Base-by-base conservation (phyloP, 2,888 invertebrate genomes). In the Cistogaster globosa region DNA sequence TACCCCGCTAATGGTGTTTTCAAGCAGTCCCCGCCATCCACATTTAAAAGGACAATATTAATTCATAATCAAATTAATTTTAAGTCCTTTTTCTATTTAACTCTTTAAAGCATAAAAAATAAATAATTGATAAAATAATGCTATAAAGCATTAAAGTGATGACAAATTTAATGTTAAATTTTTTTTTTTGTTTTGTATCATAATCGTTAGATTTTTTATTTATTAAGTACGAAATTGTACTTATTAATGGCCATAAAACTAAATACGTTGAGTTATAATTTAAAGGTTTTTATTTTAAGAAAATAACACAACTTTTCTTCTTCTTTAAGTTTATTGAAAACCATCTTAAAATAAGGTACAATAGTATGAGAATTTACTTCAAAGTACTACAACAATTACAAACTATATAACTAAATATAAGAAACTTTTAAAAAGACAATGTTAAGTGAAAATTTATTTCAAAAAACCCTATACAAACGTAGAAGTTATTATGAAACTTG, bases 1-100 rank as follows among this genome's bases (percentile, higher is more conserved):
- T 67, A 62, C 60, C 18, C 62, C 32, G 58, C 85, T 45, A 81
- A 65, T 75, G 75, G 78, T 1, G 55, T 62, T 63, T 85, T 71
- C 8, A 85, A 85, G 51, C 65, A 78, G 18, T 78, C 84, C n/a
- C 60, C 81, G 6, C 9, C 20, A 18, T 42, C 68, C 67, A 62
- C 53, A 67, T 81, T 60, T 75, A 85, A 82, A 57, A 78, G 45
- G 14, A 7, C 16, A 16, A 22, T 58, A 48, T 36, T 53, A 53
- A n/a, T 42, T 32, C 2, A 32, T 32, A 32, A 32, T 32, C 51
- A 8, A 12, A 18, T 53, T 62, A 32, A 6, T n/a, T 32, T 32
- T 32, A 4, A 6, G 2, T 4, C 3, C 38, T 60, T 38, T 58
- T 36, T 58, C 8, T 16, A n/a, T n/a, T 58, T 16, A 14, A 22